These are phyloP conservation scores for Centruroides vittatus DNA, from an alignment of 1,140 invertebrate species.

Conservation along the genomic window DNA sequence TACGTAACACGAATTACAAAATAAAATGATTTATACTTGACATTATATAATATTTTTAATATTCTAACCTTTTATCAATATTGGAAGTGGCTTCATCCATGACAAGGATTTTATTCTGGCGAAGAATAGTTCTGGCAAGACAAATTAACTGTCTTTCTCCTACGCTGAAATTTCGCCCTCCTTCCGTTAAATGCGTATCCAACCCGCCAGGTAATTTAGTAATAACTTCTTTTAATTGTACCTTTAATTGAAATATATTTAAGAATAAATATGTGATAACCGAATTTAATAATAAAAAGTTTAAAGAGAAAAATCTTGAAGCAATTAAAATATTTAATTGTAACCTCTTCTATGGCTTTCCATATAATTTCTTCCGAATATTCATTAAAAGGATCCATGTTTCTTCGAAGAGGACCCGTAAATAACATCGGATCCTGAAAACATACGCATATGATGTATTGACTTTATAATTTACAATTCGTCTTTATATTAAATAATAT, in stretches of 20 bases:
- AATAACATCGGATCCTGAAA: conserved; percentile 55
- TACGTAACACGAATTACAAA: too few relatives aligned
- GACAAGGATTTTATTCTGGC: conserved; percentile 28
- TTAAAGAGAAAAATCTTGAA: too few relatives aligned
- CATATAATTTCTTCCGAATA: conserved; percentile 50
- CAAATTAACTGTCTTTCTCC: conserved; percentile 64
- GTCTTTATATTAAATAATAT: too few relatives aligned
- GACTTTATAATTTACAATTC: too few relatives aligned
- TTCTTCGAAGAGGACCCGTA: conserved; percentile 62
- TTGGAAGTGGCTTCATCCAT: conserved; percentile 36
- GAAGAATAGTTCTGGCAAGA: conserved; percentile 37
- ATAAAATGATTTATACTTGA: too few relatives aligned
- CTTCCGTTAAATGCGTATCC: conserved; percentile 51
- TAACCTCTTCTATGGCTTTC: conserved; percentile 61
- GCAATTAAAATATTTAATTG: too few relatives aligned
- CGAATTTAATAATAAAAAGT: too few relatives aligned
- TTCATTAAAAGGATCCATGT: conserved; percentile 69
- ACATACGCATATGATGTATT: too few relatives aligned
- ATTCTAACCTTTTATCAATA: conserved; percentile 25
- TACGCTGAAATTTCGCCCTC: conserved; percentile 62
- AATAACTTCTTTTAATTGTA: conserved; percentile 51
- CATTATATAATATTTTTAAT: too few relatives aligned
- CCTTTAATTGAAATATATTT: conserved; percentile 25
- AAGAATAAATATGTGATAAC: too few relatives aligned
- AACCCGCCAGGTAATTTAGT: conserved; percentile 46